Evolutionary conservation across 2,888 invertebrate species (phyloP).

Genomic region (Elmis aenea): DNA sequence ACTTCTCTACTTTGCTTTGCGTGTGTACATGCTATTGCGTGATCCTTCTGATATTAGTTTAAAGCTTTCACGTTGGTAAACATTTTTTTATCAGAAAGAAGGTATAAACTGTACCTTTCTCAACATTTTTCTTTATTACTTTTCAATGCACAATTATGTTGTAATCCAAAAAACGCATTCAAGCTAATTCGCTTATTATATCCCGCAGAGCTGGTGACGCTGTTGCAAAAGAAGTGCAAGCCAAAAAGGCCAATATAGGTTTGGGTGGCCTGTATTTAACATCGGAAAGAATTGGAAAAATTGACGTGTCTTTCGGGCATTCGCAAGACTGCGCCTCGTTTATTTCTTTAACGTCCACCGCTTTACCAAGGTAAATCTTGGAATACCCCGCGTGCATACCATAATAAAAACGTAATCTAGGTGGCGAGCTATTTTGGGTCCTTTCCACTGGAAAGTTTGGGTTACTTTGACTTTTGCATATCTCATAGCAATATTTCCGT

Average conservation of each 20-base stretch:
- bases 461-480: slow-evolving; percentile 65
- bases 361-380: slow-evolving; percentile 60
- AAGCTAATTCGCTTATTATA: too few relatives aligned
- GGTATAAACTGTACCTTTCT: too few relatives aligned
- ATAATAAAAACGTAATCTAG: too few relatives aligned
- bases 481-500: slow-evolving; percentile 67
- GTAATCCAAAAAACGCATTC: too few relatives aligned
- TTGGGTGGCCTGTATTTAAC: slow-evolving; percentile 70
- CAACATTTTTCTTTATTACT: too few relatives aligned
- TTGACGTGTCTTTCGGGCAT: slow-evolving; percentile 62
- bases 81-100: too few relatives aligned
- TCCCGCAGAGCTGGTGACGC: slow-evolving; percentile 61
- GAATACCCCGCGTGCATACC: too few relatives aligned
- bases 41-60: too few relatives aligned
- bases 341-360: slow-evolving; percentile 71
- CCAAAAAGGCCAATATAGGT: slow-evolving; percentile 60
- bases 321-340: slow-evolving; percentile 74
- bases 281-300: slow-evolving; percentile 44
- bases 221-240: slow-evolving; percentile 53
- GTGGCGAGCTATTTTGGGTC: slow-evolving; percentile 78
- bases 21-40: too few relatives aligned
- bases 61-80: too few relatives aligned
- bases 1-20: too few relatives aligned
- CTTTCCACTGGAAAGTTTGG: slow-evolving; percentile 81
- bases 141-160: too few relatives aligned